These are phyloP conservation scores for Rhynchonycteris naso DNA, from an alignment of 2,797 vertebrate species.

Conservation along the genomic window DNA sequence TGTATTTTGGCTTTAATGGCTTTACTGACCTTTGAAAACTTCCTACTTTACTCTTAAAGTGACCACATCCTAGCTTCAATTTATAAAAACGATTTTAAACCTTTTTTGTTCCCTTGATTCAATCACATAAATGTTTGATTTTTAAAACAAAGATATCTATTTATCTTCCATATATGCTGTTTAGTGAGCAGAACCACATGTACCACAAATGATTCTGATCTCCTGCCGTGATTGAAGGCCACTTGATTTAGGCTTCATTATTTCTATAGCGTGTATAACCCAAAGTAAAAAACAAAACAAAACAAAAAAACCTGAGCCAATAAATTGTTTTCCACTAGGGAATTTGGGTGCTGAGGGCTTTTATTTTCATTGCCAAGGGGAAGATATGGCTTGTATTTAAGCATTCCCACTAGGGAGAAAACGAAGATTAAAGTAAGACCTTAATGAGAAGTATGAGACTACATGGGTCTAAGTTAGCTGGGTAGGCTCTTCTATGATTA, in stretches of 20 bases:
- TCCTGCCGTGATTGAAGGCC: not conserved
- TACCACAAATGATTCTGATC: not conserved
- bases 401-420: not conserved
- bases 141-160: not conserved
- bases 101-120: conserved; percentile 17
- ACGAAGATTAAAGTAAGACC: not conserved
- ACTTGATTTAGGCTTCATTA: not conserved
- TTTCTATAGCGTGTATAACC: not conserved
- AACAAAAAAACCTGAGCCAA: no score
- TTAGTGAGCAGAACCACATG: not conserved
- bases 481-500: not conserved
- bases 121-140: conserved; percentile 23
- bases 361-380: not conserved
- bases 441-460: not conserved
- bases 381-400: not conserved
- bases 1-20: not conserved
- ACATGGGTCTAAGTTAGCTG: not conserved
- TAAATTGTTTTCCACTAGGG: not conserved
- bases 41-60: conserved; percentile 49
- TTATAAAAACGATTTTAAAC: conserved; percentile 39
- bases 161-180: not conserved
- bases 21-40: conserved; percentile 37
- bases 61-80: conserved; percentile 29
- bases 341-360: not conserved
- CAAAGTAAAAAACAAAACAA: no score